Percentiles rank a stretch among this genome's conserved stretches.
Evolutionary conservation across 2,113 vertebrate genomes (phyloP).

Genomic region (Lepus americanus): DNA sequence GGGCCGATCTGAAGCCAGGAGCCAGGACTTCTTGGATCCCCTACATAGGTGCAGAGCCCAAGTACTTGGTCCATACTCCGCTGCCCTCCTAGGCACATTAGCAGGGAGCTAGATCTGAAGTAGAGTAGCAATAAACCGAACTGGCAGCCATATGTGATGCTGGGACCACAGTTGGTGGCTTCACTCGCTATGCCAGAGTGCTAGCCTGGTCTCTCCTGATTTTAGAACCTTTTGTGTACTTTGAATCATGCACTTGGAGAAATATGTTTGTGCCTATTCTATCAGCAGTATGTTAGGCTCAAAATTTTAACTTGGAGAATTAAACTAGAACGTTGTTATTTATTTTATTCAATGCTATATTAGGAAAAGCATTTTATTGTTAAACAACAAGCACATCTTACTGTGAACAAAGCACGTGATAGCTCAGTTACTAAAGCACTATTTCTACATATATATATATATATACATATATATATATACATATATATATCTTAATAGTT

Average conservation of each 20-base stretch:
- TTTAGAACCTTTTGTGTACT: background rate
- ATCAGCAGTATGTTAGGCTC: background rate
- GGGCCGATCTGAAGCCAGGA: too few relatives aligned
- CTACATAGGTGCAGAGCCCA: too few relatives aligned
- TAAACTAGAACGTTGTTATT: background rate
- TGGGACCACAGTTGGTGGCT: too few relatives aligned
- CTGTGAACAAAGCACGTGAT: background rate
- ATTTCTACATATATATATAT: background rate
- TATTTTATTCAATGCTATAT: background rate
- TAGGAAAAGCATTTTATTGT: slow-evolving; percentile 6
- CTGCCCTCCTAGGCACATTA: too few relatives aligned
- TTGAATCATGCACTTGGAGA: background rate
- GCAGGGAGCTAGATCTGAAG: too few relatives aligned
- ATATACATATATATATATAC: fast-evolving
- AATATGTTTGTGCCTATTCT: background rate
- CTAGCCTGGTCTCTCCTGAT: too few relatives aligned
- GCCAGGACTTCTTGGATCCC: too few relatives aligned
- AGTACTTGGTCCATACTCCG: too few relatives aligned
- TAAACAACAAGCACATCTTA: background rate
- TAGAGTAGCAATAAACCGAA: too few relatives aligned
- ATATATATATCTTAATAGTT: background rate
- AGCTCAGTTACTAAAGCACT: background rate
- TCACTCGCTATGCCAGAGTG: too few relatives aligned
- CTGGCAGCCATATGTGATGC: too few relatives aligned
- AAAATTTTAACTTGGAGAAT: background rate